Evolutionary conservation across 2,113 vertebrate species (phyloP), one percentile per base, ranked within the genome.

Genomic region (Plecturocebus donacophilus): DNA sequence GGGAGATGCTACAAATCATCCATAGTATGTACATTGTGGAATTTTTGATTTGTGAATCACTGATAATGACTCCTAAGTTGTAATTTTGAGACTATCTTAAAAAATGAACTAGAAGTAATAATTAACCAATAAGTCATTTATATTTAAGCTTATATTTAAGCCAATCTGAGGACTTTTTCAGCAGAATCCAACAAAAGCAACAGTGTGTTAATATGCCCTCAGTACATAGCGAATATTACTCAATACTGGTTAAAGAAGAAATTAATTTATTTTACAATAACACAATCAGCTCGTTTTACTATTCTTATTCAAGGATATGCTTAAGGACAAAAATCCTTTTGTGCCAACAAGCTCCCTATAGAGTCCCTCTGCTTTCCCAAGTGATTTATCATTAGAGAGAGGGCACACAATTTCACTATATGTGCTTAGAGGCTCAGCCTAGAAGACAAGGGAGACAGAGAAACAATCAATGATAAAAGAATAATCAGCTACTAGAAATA

Each of bases 41-140:
- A 75, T 42, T 93, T 86, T 97, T 77, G 79, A n/a, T 54, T 73
- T 92, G 17, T 56, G 38, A 98, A 38, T 95, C n/a, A 38, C 13
- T 32, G 8, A 6, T 81, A 35, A 58, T 32, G 17, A 64, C 3
- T 81, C 25, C 27, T 90, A 0, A 64, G 12, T 64, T 64, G 27
- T 64, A 64, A 64, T 81, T 1, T 77, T 32, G 35, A 25, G 27
- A 89, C 13, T 13, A 66, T 75, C 4, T 45, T 70, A 11, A 97
- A 87, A 90, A 71, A 64, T 35, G 10, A 94, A 1, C 54, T 80
- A 75, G 42, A 96, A 76, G 79, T 82, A 64, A 61, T 84, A 73
- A 13, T 45, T 21, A 90, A 49, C 16, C 40, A 86, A 11, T 52
- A 82, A 52, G 2, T 9, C 25, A 75, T 11, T 35, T 27, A 30